Evolutionary conservation across 2,113 vertebrate species (phyloP).

Genomic region (Pachypanchax playfairii): DNA sequence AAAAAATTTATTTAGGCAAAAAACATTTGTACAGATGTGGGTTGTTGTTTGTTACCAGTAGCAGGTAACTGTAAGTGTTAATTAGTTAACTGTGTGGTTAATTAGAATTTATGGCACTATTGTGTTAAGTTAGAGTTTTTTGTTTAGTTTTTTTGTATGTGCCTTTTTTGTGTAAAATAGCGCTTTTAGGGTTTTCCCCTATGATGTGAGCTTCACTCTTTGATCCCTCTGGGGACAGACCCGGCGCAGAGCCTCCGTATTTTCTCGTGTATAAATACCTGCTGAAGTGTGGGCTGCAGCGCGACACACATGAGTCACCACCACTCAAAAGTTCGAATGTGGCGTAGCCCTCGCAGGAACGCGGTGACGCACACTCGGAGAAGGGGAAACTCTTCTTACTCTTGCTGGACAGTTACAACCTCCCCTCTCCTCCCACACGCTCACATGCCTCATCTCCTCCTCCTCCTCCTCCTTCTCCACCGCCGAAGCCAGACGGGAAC

Average conservation of each 20-base stretch:
- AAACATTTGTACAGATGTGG: no score
- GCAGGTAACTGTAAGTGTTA: no score
- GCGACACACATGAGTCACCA: constrained; percentile 60
- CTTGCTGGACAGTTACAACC: constrained; percentile 54
- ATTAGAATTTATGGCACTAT: no score
- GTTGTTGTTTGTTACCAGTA: no score
- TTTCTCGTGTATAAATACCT: constrained; percentile 57
- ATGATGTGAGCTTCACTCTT: neutral
- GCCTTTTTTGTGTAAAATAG: neutral
- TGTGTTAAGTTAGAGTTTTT: no score
- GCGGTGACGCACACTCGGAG: constrained; percentile 35
- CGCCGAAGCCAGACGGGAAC: constrained; percentile 46
- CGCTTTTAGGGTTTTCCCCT: constrained; percentile 10
- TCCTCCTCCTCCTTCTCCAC: constrained; percentile 55
- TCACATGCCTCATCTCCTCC: constrained; percentile 51
- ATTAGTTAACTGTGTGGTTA: no score
- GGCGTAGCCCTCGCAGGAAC: constrained; percentile 31
- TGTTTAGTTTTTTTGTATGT: no score
- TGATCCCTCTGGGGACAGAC: constrained; percentile 11
- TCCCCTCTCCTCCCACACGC: constrained; percentile 15
- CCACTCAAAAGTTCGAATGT: constrained; percentile 31
- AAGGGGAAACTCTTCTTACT: constrained; percentile 63
- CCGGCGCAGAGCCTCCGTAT: constrained; percentile 59
- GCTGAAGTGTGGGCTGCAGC: constrained; percentile 23
- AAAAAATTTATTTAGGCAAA: no score